Base-by-base conservation (phyloP, 1,140 invertebrate genomes). In the Charaxes varanes region DNA sequence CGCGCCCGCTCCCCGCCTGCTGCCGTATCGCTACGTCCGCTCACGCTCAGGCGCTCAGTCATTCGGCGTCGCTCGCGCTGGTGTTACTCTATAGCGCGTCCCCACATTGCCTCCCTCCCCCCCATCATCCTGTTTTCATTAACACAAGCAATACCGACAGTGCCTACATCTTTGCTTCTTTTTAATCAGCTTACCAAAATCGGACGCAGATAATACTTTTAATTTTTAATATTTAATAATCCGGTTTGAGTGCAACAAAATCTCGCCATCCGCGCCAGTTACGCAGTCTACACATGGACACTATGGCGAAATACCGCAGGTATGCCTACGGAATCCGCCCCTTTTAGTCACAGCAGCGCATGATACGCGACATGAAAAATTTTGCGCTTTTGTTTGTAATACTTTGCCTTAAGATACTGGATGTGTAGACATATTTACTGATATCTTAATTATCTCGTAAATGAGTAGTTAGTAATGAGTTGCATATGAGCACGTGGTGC, bases 401-500 rank as follows among this genome's bases (percentile, higher is more conserved):
- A n/a, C n/a, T n/a, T n/a, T n/a, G n/a, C n/a, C n/a, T n/a, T n/a
- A n/a, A n/a, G n/a, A n/a, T n/a, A n/a, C n/a, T n/a, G n/a, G n/a
- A n/a, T n/a, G n/a, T n/a, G n/a, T n/a, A n/a, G n/a, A n/a, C n/a
- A n/a, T n/a, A n/a, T n/a, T n/a, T n/a, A n/a, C n/a, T n/a, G n/a
- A n/a, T n/a, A n/a, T n/a, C n/a, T n/a, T n/a, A n/a, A n/a, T n/a
- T n/a, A n/a, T n/a, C n/a, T n/a, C n/a, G n/a, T n/a, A n/a, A n/a
- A n/a, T n/a, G n/a, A n/a, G n/a, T n/a, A n/a, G n/a, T n/a, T n/a
- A n/a, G n/a, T n/a, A n/a, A 32, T 47, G 24, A 31, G 32, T 47
- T 70, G 57, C 60, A 63, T 49, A 61, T 42, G 53, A 74, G 66
- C 76, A 80, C 76, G 72, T 80, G 76, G 66, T 77, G 59, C 42